Evolutionary conservation across 2,888 invertebrate species (phyloP).

Genomic region (Nemapogon koenigi): DNA sequence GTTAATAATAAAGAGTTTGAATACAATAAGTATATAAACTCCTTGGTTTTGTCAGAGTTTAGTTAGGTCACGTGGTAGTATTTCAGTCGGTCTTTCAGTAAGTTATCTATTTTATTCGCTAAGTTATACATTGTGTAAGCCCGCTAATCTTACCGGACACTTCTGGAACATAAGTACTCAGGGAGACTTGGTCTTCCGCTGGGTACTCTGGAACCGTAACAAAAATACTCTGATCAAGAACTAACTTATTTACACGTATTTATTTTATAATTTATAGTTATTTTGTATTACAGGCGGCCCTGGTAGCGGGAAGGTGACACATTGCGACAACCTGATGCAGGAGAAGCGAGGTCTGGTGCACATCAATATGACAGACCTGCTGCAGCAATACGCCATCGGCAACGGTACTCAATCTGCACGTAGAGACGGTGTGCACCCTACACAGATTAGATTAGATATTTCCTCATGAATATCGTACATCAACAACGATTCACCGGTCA

Average conservation of each 20-base stretch:
- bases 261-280: background rate
- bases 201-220: background rate
- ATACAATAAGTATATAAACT: too few species aligned
- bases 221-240: background rate
- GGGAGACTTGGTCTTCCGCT: too few species aligned
- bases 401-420: constrained; percentile 66
- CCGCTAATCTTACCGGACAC: too few species aligned
- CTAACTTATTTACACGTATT: background rate
- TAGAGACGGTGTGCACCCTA: background rate
- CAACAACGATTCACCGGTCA: too few species aligned
- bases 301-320: constrained; percentile 97
- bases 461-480: too few species aligned
- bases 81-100: too few species aligned
- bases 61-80: too few species aligned
- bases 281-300: constrained; percentile 76
- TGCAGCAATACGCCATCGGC: constrained; percentile 88
- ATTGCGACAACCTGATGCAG: constrained; percentile 90
- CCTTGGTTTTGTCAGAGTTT: too few species aligned
- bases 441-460: background rate
- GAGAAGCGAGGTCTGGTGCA: constrained; percentile 85
- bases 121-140: too few species aligned
- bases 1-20: too few species aligned
- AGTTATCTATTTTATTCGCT: too few species aligned
- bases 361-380: constrained; percentile 90
- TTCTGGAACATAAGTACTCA: too few species aligned